Conservation (phyloP, 2,113 vertebrate genomes). For the Callithrix jacchus region DNA sequence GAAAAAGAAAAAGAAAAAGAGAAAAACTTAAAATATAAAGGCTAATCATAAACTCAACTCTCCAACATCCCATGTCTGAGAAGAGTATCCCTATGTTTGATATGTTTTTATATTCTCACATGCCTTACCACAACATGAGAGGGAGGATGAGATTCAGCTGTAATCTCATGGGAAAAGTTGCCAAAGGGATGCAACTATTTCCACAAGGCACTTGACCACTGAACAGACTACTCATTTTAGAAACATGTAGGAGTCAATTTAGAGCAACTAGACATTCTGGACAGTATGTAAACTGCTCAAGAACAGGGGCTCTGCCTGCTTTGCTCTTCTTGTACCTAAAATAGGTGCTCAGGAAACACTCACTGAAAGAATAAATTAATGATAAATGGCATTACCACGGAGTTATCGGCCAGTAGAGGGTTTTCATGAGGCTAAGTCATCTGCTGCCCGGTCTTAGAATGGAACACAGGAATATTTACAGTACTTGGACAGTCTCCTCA, state of each 20-base stretch:
- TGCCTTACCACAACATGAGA: background rate
- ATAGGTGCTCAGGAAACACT: background rate
- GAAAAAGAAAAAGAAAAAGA: too few species aligned
- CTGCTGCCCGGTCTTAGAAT: background rate
- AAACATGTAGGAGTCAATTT: conserved; percentile 20
- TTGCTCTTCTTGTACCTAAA: background rate
- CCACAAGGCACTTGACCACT: background rate
- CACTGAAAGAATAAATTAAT: background rate
- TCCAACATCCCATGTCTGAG: background rate
- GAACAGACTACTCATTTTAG: conserved; percentile 4
- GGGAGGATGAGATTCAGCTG: conserved; percentile 9
- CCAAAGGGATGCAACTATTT: conserved; percentile 1
- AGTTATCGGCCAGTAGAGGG: background rate
- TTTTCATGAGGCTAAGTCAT: background rate
- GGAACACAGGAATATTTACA: background rate
- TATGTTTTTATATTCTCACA: background rate
- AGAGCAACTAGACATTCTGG: background rate
- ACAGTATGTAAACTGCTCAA: background rate
- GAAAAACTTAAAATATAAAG: background rate
- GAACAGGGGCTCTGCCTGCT: background rate
- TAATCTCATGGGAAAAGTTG: background rate
- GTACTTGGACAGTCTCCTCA: background rate
- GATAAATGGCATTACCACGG: background rate
- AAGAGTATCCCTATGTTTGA: background rate
- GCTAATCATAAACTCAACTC: background rate